These are phyloP conservation scores for Helobdella robusta DNA, from an alignment of 2,888 invertebrate species.

Conservation along the genomic window DNA sequence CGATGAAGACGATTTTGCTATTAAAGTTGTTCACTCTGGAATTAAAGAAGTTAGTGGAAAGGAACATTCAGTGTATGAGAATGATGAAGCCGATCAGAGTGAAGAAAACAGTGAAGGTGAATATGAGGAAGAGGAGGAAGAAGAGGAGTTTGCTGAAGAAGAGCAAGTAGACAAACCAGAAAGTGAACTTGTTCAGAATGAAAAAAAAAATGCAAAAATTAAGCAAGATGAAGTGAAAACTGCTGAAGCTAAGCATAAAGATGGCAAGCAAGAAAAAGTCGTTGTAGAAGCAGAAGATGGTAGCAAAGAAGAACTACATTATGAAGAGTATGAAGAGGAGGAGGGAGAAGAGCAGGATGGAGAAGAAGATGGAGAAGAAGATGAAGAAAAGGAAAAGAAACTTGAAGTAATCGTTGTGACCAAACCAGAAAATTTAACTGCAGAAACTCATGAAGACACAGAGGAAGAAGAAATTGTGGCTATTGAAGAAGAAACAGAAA, in stretches of 20 bases:
- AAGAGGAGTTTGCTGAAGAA: not conserved
- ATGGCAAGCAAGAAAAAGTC: not conserved
- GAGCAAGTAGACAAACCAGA: not conserved
- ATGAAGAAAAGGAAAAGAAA: not conserved
- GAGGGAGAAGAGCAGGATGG: not conserved
- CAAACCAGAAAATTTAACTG: not conserved
- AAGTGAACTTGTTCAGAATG: not conserved
- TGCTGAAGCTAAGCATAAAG: not conserved
- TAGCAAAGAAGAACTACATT: not conserved
- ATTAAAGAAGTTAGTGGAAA: no score
- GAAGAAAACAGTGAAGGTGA: not conserved
- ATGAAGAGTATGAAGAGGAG: not conserved
- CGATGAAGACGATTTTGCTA: no score
- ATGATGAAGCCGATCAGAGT: no score
- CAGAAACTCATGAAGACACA: not conserved
- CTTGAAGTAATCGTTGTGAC: not conserved
- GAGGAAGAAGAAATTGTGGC: slow-evolving; percentile 2
- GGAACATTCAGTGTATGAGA: no score
- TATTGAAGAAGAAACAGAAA: no score
- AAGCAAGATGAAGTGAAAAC: not conserved
- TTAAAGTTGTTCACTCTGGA: no score
- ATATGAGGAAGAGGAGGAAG: not conserved
- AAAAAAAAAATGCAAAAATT: not conserved
- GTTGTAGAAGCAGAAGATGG: not conserved
- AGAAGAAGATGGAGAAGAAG: not conserved